phyloP scores from a whole-genome alignment of 1,140 invertebrate genomes.

The Mesaphorura yosii region DNA sequence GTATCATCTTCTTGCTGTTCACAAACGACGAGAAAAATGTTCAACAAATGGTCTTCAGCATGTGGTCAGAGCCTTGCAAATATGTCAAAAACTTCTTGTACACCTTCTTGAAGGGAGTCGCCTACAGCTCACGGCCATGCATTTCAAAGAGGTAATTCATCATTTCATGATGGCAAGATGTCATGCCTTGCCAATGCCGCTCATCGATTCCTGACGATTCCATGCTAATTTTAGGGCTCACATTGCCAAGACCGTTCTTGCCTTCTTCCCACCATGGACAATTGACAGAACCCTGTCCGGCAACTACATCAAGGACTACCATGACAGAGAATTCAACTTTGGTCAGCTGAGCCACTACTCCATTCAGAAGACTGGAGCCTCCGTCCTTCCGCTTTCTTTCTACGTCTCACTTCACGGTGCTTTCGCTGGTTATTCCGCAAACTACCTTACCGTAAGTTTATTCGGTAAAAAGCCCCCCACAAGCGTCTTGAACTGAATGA shows the following conservation, averaged over 20 bases:
- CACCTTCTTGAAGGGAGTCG: conserved; percentile 18
- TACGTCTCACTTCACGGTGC: conserved; percentile 23
- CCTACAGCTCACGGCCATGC: conserved; percentile 18
- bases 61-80: conserved; percentile 26
- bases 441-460: conserved; percentile 20
- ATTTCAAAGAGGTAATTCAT: conserved; percentile 15
- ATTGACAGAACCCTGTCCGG: conserved; percentile 20
- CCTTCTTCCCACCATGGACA: conserved; percentile 22
- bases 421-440: conserved; percentile 24
- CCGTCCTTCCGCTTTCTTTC: conserved; percentile 19
- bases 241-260: conserved; percentile 17
- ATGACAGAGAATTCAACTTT: conserved; percentile 27
- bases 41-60: conserved; percentile 24
- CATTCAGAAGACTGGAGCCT: conserved; percentile 25
- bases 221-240: no score
- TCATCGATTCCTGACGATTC: no score
- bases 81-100: conserved; percentile 28
- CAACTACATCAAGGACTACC: conserved; percentile 27
- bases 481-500: background rate
- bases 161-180: no score
- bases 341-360: conserved; percentile 24
- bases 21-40: conserved; percentile 5
- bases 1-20: conserved; percentile 8
- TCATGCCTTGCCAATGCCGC: no score
- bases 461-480: background rate